phyloP scores from a whole-genome alignment of 2,113 vertebrate species.

The Myotis yumanensis region DNA sequence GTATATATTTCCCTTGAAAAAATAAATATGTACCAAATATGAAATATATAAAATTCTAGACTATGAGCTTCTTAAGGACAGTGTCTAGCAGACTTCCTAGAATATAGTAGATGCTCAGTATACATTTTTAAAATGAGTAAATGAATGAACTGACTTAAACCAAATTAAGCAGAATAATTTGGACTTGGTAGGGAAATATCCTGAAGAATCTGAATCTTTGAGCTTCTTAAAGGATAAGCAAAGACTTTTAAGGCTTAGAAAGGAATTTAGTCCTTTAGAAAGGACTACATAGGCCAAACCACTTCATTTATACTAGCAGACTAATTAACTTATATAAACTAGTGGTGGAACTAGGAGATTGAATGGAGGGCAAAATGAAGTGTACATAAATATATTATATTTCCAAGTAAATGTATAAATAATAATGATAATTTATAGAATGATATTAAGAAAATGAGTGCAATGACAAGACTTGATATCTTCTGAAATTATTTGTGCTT shows the following conservation, averaged over 20 bases:
- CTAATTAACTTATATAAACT: background rate
- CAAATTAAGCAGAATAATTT: background rate
- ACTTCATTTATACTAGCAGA: background rate
- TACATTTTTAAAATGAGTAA: background rate
- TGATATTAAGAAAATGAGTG: background rate
- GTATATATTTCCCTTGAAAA: background rate
- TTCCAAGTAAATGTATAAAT: background rate
- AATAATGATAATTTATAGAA: background rate
- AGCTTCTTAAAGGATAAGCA: background rate
- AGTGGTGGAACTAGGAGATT: background rate
- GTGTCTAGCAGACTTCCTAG: background rate
- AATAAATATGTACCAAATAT: background rate
- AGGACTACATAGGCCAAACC: background rate
- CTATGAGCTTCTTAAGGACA: background rate
- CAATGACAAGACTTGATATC: constrained; percentile 12
- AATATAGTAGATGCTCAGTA: background rate
- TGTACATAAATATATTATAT: background rate
- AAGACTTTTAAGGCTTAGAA: background rate
- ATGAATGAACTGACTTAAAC: background rate
- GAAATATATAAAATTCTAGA: constrained; percentile 4
- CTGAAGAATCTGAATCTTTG: background rate
- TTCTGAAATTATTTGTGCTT: background rate
- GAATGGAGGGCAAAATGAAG: background rate
- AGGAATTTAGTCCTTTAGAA: background rate
- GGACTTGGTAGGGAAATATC: constrained; percentile 12